Evolutionary conservation across 2,888 invertebrate species (phyloP), one percentile per base, ranked within the genome.

Genomic region (Cheilosia variabilis): DNA sequence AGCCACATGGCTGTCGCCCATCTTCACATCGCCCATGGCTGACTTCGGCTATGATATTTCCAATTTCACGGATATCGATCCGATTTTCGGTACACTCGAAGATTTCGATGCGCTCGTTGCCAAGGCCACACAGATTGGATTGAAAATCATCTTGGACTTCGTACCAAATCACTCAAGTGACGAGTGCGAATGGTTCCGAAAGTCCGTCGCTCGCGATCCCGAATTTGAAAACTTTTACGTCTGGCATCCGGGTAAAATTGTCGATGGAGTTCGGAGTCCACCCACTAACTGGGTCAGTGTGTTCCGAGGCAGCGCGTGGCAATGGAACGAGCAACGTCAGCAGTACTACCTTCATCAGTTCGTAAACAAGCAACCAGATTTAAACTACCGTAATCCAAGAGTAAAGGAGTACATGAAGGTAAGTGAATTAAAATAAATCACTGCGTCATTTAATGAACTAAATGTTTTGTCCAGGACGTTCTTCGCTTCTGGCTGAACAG

Each of bases 151-250:
- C 83, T 90, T 95, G 84, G 95, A 95, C 89, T 94, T 95, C 86
- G 96, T 96, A 22, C 96, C 96, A 4, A 96, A 96, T 91, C 97
- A 97, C 89, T 94, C 95, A 1, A 97, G 97, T 87, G 95, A 96
- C 89, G 93, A 96, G 89, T 96, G 97, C 89, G 94, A 94, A 53
- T 98, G 98, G 98, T 98, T 98, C 90, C 91, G 93, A 76, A 94
- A 95, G 88, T 97, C 97, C 13, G 92, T 95, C 7, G 93, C 93
- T 19, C 93, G 93, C 9, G 93, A 94, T 65, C 93, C 94, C 0
- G 94, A 94, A 0, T 97, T 94, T 89, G 94, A 94, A 45, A 95
- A 97, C 88, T 97, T 94, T 90, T 97, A 96, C 90, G 91, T 97
- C 0, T 97, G 97, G 97, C 94, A 93, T 45, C 94, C 95, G 52